These are phyloP conservation scores for Nothobranchius furzeri DNA, from an alignment of 2,113 vertebrate genomes.

Conservation along the genomic window DNA sequence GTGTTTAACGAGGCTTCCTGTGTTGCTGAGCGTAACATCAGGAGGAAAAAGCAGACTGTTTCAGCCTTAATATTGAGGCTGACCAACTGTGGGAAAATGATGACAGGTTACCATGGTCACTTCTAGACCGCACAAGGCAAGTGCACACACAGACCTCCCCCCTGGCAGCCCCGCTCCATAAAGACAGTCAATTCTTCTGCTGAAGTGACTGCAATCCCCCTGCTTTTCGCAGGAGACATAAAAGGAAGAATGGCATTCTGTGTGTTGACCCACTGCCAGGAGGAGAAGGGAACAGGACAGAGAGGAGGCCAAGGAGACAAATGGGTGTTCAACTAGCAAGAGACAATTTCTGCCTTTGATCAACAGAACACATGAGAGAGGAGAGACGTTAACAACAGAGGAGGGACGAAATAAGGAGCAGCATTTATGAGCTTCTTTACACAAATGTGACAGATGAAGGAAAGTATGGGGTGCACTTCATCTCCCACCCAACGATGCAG, in stretches of 20 bases:
- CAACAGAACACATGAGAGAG: conserved; percentile 25
- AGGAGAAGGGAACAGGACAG: conserved; percentile 16
- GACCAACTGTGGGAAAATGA: conserved; percentile 65
- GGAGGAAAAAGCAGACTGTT: conserved; percentile 60
- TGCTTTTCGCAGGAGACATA: conserved; percentile 48
- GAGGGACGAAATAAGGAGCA: not conserved
- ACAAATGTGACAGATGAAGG: not conserved
- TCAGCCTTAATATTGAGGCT: conserved; percentile 41
- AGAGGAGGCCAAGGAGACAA: conserved; percentile 44
- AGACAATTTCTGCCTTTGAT: conserved; percentile 39
- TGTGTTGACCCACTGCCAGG: conserved; percentile 48
- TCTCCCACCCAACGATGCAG: no score
- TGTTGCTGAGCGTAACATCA: conserved; percentile 2
- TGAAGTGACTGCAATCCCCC: conserved; percentile 59
- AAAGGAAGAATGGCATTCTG: conserved; percentile 49
- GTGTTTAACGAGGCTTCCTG: no score
- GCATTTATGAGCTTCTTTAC: conserved; percentile 1
- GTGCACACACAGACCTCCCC: conserved; percentile 34
- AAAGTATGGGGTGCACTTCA: not conserved
- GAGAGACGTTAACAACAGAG: conserved; percentile 12
- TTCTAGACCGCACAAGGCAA: conserved; percentile 33
- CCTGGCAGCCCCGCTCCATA: conserved; percentile 51
- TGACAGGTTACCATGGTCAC: conserved; percentile 69
- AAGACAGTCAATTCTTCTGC: conserved; percentile 62
- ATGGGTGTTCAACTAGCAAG: conserved; percentile 26